Evolutionary conservation across 2,888 invertebrate species (phyloP), one percentile per base, ranked within the genome.

Genomic region (Dryadula phaetusa): DNA sequence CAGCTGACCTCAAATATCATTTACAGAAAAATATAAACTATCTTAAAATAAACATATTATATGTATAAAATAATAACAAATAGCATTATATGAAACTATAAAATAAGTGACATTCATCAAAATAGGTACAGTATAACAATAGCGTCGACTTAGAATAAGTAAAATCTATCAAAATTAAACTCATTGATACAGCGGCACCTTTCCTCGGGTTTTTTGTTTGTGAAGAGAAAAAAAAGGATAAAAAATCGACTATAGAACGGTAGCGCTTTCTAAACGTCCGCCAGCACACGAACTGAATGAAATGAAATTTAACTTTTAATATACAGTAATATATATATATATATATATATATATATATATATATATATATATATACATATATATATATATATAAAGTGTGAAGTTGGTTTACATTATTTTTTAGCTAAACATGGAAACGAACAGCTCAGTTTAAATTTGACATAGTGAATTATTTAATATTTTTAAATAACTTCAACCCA

Each of bases 181-280:
- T 40, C 22, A 56, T 40, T 3, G 56, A 54, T 54, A 40, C 56
- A 56, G 40, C 79, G 78, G 79, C 85, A 82, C 87, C 87, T 88
- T 84, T 85, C 87, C 75, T 79, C 73, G 70, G 63, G 69, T 83
- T 60, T 87, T 86, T 86, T 87, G 78, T 80, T 72, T 70, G 73
- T 66, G 58, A 75, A 78, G 82, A 81, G 80, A 78, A 74, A 72
- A 71, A 72, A 82, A 79, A 83, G 81, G 79, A 65, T 12, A 77
- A 73, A 73, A 52, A 28, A 16, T 25, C 16, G 70, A 79, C 81
- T 80, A 81, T 78, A 53, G 75, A 63, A 74, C 74, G 74, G 78
- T 77, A 77, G 79, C 85, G 84, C 88, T 88, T 88, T 88, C 88
- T 88, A 88, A 88, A 87, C 77, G 77, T 77, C 70, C 70, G 71